Percentiles rank a stretch among this genome's conserved stretches.
Conservation (phyloP, 2,797 vertebrate species). For the Euthynnus affinis region DNA sequence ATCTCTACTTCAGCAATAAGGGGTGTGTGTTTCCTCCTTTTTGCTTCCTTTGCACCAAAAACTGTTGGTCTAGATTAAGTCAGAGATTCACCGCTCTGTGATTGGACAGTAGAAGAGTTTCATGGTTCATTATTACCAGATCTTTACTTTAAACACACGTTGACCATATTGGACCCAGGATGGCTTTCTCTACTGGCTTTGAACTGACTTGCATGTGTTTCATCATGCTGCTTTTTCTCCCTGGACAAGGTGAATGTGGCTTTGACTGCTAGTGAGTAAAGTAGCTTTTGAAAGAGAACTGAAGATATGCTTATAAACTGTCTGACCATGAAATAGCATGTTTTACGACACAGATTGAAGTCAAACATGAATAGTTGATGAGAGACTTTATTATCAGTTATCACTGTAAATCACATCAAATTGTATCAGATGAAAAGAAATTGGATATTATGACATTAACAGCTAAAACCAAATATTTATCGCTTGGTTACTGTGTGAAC, state of each 20-base stretch:
- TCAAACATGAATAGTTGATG: too few relatives aligned
- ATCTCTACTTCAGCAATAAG: not conserved
- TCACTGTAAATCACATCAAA: too few relatives aligned
- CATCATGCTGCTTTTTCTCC: not conserved
- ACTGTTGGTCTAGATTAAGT: not conserved
- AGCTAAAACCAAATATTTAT: too few relatives aligned
- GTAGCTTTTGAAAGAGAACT: not conserved
- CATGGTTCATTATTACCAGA: not conserved
- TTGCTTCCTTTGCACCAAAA: not conserved
- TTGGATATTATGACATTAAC: too few relatives aligned
- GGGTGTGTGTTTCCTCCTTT: not conserved
- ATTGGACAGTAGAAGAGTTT: too few relatives aligned
- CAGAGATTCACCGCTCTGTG: too few relatives aligned
- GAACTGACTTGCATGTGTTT: not conserved
- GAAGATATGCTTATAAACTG: not conserved
- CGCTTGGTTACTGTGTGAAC: too few relatives aligned
- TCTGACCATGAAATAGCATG: not conserved
- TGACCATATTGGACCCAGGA: not conserved
- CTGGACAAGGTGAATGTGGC: constrained; percentile 3
- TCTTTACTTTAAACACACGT: not conserved
- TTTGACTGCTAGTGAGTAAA: not conserved
- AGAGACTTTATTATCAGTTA: too few relatives aligned
- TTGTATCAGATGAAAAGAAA: too few relatives aligned
- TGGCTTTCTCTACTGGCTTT: not conserved
- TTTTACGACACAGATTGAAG: too few relatives aligned